Percentiles rank a stretch among this genome's conserved stretches.
phyloP scores from a whole-genome alignment of 1,140 invertebrate species.

The Drosophila pachea region DNA sequence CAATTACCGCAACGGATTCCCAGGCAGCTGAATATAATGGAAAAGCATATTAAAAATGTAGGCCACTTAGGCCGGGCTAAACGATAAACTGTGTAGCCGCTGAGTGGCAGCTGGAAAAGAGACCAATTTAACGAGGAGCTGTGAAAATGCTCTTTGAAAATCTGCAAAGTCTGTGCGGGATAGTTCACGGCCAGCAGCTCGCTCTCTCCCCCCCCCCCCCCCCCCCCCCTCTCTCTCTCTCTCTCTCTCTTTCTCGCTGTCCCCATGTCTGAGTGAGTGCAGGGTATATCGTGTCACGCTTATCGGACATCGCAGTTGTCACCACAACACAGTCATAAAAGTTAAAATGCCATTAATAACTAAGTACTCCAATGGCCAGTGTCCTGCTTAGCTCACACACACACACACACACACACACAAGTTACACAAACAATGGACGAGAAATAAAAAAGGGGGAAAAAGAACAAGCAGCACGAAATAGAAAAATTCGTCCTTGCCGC shows the following conservation, averaged over 20 bases:
- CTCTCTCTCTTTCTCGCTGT: background rate
- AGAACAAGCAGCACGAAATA: constrained; percentile 5
- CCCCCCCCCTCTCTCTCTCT: background rate
- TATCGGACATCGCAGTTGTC: constrained; percentile 45
- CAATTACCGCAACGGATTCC: no score
- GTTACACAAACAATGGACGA: constrained; percentile 1
- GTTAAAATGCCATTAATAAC: constrained; percentile 71
- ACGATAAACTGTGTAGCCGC: no score
- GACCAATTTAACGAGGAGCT: no score
- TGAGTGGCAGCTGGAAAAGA: no score
- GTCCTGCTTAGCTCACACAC: constrained; percentile 1
- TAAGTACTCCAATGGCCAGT: constrained; percentile 28
- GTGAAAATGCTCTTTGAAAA: no score
- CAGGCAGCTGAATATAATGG: no score
- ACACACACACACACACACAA: constrained; percentile 18
- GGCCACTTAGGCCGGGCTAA: no score
- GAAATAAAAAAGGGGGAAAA: constrained; percentile 1
- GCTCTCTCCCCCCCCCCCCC: background rate
- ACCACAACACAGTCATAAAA: constrained; percentile 63
- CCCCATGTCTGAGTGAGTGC: no score
- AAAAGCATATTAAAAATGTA: no score
- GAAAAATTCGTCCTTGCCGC: constrained; percentile 53
- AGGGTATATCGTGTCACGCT: constrained; percentile 11
- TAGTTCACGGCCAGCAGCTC: no score
- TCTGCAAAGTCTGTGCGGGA: background rate